These are phyloP conservation scores for Quadroppia sp. DNA, from an alignment of 2,888 invertebrate genomes.

Conservation along the genomic window DNA sequence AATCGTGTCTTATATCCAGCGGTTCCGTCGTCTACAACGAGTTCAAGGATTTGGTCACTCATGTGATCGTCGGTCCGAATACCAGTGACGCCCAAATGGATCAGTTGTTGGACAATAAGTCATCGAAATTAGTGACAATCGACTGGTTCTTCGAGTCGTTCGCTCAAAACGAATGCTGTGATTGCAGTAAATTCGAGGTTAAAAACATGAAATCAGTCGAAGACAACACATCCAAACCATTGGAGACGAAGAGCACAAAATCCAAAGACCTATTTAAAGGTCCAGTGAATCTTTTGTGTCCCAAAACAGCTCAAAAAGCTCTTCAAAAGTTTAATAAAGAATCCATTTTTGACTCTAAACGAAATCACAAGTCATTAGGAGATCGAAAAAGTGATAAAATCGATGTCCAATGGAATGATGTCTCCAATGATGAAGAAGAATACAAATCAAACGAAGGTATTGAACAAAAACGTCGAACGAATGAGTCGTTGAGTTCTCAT, in stretches of 20 bases:
- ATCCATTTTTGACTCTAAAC: not conserved
- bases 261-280: not conserved
- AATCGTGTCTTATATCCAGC: not conserved
- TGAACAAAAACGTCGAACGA: not conserved
- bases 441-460: not conserved
- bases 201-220: not conserved
- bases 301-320: not conserved
- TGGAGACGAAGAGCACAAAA: too few species aligned
- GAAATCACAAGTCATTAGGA: not conserved
- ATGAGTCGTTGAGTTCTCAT: too few species aligned
- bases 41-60: constrained; percentile 22
- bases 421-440: not conserved
- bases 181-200: not conserved
- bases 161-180: not conserved
- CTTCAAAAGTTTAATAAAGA: not conserved
- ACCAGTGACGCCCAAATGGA: not conserved
- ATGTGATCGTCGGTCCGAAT: constrained; percentile 36
- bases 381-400: not conserved
- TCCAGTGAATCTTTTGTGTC: not conserved
- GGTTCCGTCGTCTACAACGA: constrained; percentile 28
- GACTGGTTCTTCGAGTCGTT: constrained; percentile 35
- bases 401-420: not conserved
- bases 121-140: constrained; percentile 29
- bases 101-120: not conserved
- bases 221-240: not conserved